These are phyloP conservation scores for Ctenosaura bakeri DNA, from an alignment of 2,797 vertebrate species.

Conservation along the genomic window DNA sequence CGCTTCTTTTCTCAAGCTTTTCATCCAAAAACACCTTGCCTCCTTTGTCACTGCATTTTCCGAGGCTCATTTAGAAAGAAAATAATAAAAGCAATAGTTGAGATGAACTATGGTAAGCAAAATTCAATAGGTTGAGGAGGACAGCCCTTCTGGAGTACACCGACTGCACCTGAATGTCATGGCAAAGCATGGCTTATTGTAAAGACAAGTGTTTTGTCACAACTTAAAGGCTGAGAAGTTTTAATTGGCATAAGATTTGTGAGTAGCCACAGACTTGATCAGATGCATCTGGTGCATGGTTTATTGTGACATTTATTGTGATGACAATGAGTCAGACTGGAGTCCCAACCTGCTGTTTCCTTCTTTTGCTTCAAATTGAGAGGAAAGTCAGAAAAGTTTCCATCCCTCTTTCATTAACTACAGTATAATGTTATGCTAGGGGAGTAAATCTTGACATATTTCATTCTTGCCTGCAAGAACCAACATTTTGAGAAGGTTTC, in stretches of 20 bases:
- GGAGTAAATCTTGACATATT: too few species aligned
- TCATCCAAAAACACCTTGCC: neutral
- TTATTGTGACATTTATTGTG: neutral
- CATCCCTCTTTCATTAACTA: neutral
- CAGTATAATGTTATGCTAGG: neutral
- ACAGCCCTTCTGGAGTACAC: neutral
- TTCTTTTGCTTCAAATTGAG: neutral
- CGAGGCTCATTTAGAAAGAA: neutral
- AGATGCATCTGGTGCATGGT: too few species aligned
- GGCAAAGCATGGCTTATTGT: neutral
- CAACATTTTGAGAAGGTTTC: too few species aligned
- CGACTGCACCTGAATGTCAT: neutral
- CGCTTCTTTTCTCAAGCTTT: neutral
- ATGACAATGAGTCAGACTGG: neutral
- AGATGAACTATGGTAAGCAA: neutral
- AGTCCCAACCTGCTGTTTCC: neutral
- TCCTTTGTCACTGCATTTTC: neutral
- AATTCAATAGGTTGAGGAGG: neutral
- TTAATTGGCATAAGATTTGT: too few species aligned
- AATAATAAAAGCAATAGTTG: neutral
- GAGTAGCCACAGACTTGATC: too few species aligned
- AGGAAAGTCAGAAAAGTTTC: neutral
- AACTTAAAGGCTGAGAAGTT: too few species aligned
- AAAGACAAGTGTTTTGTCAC: too few species aligned
- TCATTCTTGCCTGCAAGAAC: too few species aligned